Percentiles rank a stretch among this genome's conserved stretches.
Conservation (phyloP, 2,888 invertebrate genomes). For the Dryococelus australis region DNA sequence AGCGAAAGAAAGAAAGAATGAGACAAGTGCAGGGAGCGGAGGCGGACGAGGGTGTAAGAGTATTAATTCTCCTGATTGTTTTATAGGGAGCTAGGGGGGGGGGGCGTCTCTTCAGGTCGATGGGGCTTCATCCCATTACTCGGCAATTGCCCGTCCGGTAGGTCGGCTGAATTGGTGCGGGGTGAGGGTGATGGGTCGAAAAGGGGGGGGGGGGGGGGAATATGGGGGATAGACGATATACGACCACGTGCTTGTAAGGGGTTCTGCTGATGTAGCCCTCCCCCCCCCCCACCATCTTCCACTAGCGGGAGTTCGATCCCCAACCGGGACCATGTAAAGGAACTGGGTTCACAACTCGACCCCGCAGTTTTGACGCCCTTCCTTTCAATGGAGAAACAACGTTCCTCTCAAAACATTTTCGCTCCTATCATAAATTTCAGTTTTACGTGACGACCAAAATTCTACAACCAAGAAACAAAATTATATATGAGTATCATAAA, state of each 20-base stretch:
- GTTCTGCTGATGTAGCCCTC: background rate
- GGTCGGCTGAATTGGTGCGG: background rate
- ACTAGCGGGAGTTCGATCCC: no score
- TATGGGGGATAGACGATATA: background rate
- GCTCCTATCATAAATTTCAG: no score
- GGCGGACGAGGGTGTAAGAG: conserved; percentile 33
- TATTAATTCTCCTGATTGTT: conserved; percentile 44
- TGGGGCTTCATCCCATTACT: conserved; percentile 1
- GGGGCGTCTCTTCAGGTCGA: background rate
- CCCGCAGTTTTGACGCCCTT: no score
- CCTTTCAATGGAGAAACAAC: no score
- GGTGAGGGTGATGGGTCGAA: background rate
- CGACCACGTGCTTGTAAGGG: background rate
- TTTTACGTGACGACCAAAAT: no score
- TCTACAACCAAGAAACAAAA: no score
- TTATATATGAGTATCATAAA: no score
- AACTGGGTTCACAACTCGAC: no score
- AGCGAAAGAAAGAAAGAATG: background rate
- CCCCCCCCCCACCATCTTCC: no score
- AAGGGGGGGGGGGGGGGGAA: no score
- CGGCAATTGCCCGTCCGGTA: background rate
- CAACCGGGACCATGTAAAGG: no score
- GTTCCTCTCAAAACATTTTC: no score
- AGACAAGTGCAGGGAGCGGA: background rate
- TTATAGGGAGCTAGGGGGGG: conserved; percentile 36